Evolutionary conservation across 2,888 invertebrate species (phyloP), one percentile per base, ranked within the genome.

Genomic region (Lutraria lutraria): DNA sequence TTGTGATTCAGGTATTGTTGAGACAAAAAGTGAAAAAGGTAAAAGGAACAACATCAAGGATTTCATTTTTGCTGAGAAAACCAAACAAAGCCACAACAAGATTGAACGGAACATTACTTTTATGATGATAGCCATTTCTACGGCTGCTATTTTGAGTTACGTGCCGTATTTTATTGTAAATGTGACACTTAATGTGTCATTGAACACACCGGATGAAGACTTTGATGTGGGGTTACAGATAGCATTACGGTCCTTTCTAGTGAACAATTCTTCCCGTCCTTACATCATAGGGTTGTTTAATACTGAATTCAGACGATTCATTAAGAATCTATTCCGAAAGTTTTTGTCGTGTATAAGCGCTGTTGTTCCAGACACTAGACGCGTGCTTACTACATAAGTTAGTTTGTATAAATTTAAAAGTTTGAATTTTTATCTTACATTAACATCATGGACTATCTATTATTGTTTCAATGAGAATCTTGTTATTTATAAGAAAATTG

Each of bases 211-310:
- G 15, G 56, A 52, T 6, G 19, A 53, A 8, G 82, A 83, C 34
- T 76, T 82, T 56, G 85, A 56, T n/a, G 85, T 81, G 0, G 85
- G 85, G 29, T 54, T 85, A 31, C 85, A 88, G 34, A 81, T 88
- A 6, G 88, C 88, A 19, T 21, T 85, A 12, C 68, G 85, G 15
- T 85, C 82, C 3, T 88, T 53, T 43, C 81, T 88, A 76, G 13
- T 88, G 68, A 88, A 88, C 43, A 88, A 60, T 34, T 81, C 82
- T n/a, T 43, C 85, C 6, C 85, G 85, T 56, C 88, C 88, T 1
- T 85, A 72, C 76, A 85, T 88, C 8, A 85, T 88, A 19, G 60
- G 88, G 0, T 19, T 76, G 0, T 76, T 76, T 29, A 76, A 76
- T 29, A 76, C 76, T 8, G 29, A 76, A 31, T 76, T 76, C 29